Evolutionary conservation across 2,113 vertebrate species (phyloP), one percentile per base, ranked within the genome.

Genomic region (Anas platyrhynchos): DNA sequence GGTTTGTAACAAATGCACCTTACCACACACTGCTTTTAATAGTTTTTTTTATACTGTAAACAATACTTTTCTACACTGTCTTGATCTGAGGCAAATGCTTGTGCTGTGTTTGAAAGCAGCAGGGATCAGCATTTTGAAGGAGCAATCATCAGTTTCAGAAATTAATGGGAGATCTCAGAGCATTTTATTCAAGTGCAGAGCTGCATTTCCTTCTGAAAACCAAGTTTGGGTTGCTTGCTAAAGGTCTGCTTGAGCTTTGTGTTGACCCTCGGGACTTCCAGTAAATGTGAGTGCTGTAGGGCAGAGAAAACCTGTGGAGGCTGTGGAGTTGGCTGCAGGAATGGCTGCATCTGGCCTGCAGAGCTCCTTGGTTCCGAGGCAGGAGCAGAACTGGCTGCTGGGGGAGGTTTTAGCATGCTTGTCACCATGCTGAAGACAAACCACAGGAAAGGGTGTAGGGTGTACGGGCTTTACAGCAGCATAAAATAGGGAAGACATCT

Each of bases 391-490:
- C 10, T 62, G 27, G 25, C 4, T 7, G 23, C 27, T 54, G 55
- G 44, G 85, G n/a, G 27, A 58, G 12, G 12, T 44, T 93, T 16
- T 25, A 63, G 34, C 55, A 18, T 86, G 41, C 8, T 78, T 1
- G 13, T 61, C 61, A 56, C 29, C 48, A 61, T 56, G 34, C 66
- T 81, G 46, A 58, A 84, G 80, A 26, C 14, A 84, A 48, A 26
- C 56, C 18, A 5, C 11, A 68, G 61, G 55, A 41, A 89, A n/a
- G 65, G 26, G 5, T 74, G 1, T 59, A 9, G 10, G 18, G 0
- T 34, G 0, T 32, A 3, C 20, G 54, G 62, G 43, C 48, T 83
- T 73, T 4, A 48, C 0, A 12, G 10, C 20, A 44, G 7, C 1
- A 14, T 15, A 86, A 36, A n/a, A 26, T 22, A 13, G 32, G 22